phyloP scores from a whole-genome alignment of 2,888 invertebrate species.

The Cotesia congregata region DNA sequence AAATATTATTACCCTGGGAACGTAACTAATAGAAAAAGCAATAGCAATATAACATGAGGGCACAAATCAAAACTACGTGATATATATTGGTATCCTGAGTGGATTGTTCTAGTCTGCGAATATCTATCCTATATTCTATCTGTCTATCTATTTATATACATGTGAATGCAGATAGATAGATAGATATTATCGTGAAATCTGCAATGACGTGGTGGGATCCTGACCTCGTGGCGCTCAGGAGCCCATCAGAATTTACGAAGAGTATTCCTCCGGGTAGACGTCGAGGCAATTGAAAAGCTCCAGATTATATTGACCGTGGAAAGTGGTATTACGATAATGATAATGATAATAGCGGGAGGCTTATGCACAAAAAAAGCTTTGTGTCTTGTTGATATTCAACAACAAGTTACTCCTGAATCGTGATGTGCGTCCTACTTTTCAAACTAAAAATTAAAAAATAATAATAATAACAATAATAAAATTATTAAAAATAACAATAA shows the following conservation, averaged over 20 bases:
- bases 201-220: slow-evolving; percentile 15
- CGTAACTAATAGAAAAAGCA: not conserved
- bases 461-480: not conserved
- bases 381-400: not conserved
- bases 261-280: slow-evolving; percentile 6
- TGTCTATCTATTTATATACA: not conserved
- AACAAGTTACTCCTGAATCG: not conserved
- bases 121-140: not conserved
- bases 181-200: not conserved
- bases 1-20: not conserved
- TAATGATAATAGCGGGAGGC: slow-evolving; percentile 31
- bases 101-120: not conserved
- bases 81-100: not conserved
- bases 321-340: slow-evolving; percentile 41
- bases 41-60: not conserved
- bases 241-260: slow-evolving; percentile 22
- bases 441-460: not conserved
- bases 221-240: slow-evolving; percentile 10
- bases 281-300: slow-evolving; percentile 44
- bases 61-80: not conserved
- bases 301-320: slow-evolving; percentile 47
- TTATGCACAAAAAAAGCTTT: slow-evolving; percentile 33
- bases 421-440: not conserved
- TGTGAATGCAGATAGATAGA: not conserved
- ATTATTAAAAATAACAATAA: not conserved